Evolutionary conservation across 2,113 vertebrate genomes (phyloP).

Genomic region (Coryphaenoides rupestris): DNA sequence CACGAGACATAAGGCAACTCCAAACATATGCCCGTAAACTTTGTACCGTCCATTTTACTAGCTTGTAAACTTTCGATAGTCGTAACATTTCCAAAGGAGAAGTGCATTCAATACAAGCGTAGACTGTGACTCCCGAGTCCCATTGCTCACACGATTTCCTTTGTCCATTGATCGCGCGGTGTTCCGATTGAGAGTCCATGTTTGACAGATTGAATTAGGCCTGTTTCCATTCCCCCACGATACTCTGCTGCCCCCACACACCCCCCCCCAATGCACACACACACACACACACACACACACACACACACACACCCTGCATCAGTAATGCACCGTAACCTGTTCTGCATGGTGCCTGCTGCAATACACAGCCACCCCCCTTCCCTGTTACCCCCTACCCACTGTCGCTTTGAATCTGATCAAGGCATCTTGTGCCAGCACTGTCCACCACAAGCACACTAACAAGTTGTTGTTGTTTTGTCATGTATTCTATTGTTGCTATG

Average conservation of each 20-base stretch:
- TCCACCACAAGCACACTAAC: slow-evolving; percentile 35
- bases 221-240: slow-evolving; percentile 65
- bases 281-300: too few species aligned
- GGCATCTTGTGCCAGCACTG: slow-evolving; percentile 22
- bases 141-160: too few species aligned
- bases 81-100: too few species aligned
- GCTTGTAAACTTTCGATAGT: too few species aligned
- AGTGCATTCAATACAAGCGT: too few species aligned
- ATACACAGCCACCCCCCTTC: slow-evolving; percentile 26
- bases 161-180: slow-evolving; percentile 62
- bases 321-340: slow-evolving; percentile 25
- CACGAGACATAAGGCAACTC: too few species aligned
- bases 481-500: slow-evolving; percentile 31
- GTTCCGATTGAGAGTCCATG: slow-evolving; percentile 61
- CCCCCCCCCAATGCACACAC: slow-evolving; percentile 40
- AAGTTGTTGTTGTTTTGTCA: slow-evolving; percentile 22
- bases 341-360: slow-evolving; percentile 69
- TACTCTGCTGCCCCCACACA: slow-evolving; percentile 54
- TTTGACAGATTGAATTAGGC: slow-evolving; percentile 40
- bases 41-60: slow-evolving; percentile 11
- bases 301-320: slow-evolving; percentile 56
- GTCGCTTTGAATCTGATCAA: slow-evolving; percentile 30
- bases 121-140: too few species aligned
- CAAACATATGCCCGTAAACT: background rate
- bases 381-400: slow-evolving; percentile 12